Base-by-base conservation (phyloP, 2,797 vertebrate genomes). In the Karalla daura region DNA sequence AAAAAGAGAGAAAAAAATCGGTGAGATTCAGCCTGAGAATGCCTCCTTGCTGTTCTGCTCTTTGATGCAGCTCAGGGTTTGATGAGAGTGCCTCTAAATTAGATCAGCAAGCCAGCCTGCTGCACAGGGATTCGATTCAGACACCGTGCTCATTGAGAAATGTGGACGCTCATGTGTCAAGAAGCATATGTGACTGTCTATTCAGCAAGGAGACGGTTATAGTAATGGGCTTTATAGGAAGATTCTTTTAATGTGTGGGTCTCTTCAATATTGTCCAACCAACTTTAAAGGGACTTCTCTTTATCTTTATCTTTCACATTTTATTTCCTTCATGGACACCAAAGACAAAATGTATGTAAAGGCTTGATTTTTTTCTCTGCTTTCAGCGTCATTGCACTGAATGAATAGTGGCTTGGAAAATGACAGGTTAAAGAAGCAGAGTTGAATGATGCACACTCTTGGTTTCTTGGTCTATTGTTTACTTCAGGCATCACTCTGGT, bases 401-500 rank as follows among this genome's bases (percentile, higher is more conserved):
- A 33, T 39, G 63, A 7, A 18, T 36, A 59, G 2, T 35, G 23
- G 24, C 60, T 71, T 53, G 39, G 52, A 62, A 52, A n/a, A 18
- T 44, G 43, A 36, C 28, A 41, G n/a, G n/a, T 69, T 70, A 59
- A 43, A 21, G 45, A 46, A 30, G 67, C 25, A 24, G 55, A 76
- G 30, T 28, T 78, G 41, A 74, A 76, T 66, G 45, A 56, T 40
- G 69, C 43, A 74, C 74, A 76, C 30, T 24, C 74, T 27, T 60
- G 50, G 59, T 86, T 81, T 86, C 78, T 66, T 68, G 63, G 62
- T 74, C 87, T 83, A 76, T 92, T 92, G 88, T 93, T 91, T 92
- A 89, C 86, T n/a, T 85, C 70, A 49, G 68, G 62, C 79, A 74
- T 81, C 74, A 43, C 67, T 83, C 71, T 84, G 83, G 80, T 89